Evolutionary conservation across 2,113 vertebrate genomes (phyloP).

Genomic region (Myanophis thanlyinensis): DNA sequence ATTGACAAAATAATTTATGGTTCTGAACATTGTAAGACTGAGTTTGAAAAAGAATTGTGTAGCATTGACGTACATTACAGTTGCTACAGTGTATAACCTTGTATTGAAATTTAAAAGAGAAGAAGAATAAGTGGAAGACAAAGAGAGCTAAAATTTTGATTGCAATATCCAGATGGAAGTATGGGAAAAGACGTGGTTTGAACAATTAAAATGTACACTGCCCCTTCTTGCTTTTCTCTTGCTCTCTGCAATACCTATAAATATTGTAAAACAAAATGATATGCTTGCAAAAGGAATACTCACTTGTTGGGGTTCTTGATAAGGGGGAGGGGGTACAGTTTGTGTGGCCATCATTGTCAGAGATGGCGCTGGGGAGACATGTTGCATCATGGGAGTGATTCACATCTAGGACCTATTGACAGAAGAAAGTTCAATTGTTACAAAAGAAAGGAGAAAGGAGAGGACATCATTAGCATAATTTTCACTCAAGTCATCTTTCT

Average conservation of each 20-base stretch:
- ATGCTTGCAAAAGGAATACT: conserved; percentile 41
- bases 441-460: accelerated
- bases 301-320: conserved; percentile 98
- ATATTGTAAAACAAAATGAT: not conserved
- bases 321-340: conserved; percentile 96
- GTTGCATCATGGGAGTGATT: conserved; percentile 99
- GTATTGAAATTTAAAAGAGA: not conserved
- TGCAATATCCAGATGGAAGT: not conserved
- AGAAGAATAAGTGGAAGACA: not conserved
- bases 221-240: not conserved
- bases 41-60: not conserved
- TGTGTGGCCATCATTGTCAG: conserved; percentile 99
- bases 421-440: conserved; percentile 35
- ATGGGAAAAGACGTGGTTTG: not conserved
- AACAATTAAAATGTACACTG: not conserved
- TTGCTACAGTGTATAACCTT: not conserved
- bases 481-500: not conserved
- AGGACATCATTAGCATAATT: not conserved
- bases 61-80: not conserved
- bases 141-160: not conserved
- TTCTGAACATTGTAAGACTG: not conserved
- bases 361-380: conserved; percentile 96
- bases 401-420: conserved; percentile 88
- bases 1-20: not conserved
- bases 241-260: not conserved